Evolutionary conservation across 2,113 vertebrate genomes (phyloP).

Genomic region (Sardina pilchardus): DNA sequence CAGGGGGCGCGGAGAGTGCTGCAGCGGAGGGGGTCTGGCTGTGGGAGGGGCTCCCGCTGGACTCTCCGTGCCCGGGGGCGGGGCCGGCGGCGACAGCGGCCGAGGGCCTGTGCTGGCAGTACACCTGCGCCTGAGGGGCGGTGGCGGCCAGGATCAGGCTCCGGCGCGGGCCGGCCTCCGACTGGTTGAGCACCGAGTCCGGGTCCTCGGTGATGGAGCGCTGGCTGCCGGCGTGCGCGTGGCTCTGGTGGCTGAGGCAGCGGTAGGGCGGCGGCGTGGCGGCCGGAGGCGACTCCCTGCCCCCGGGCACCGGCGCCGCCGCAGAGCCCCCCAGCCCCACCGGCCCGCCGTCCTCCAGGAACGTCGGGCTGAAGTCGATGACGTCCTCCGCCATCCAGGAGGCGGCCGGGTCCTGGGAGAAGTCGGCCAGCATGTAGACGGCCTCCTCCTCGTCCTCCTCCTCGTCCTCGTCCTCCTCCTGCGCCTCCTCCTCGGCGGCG

Average conservation of each 20-base stretch:
- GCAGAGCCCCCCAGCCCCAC: constrained; percentile 41
- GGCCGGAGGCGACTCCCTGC: constrained; percentile 59
- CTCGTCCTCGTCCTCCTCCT: constrained; percentile 46
- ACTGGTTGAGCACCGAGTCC: constrained; percentile 64
- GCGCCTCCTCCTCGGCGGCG: constrained; percentile 30
- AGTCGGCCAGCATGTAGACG: constrained; percentile 66
- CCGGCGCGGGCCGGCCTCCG: constrained; percentile 57
- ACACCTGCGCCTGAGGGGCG: constrained; percentile 53
- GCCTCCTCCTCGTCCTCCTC: constrained; percentile 54
- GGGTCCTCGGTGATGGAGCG: constrained; percentile 61
- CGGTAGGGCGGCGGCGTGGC: constrained; percentile 60
- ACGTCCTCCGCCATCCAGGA: constrained; percentile 77
- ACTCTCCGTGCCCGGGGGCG: constrained; percentile 16
- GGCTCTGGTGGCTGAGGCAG: constrained; percentile 60
- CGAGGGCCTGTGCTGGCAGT: constrained; percentile 55
- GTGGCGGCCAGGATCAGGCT: constrained; percentile 64
- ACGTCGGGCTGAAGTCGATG: constrained; percentile 74
- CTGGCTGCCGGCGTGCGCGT: constrained; percentile 67
- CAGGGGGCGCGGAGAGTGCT: constrained; percentile 5
- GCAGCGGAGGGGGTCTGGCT: constrained; percentile 25
- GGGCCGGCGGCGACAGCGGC: constrained; percentile 32
- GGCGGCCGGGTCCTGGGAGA: constrained; percentile 56
- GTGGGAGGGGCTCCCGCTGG: constrained; percentile 45
- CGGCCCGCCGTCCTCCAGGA: constrained; percentile 66
- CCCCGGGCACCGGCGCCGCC: not conserved